These are phyloP conservation scores for Protonibea diacanthus DNA, from an alignment of 2,797 vertebrate species.

Conservation along the genomic window DNA sequence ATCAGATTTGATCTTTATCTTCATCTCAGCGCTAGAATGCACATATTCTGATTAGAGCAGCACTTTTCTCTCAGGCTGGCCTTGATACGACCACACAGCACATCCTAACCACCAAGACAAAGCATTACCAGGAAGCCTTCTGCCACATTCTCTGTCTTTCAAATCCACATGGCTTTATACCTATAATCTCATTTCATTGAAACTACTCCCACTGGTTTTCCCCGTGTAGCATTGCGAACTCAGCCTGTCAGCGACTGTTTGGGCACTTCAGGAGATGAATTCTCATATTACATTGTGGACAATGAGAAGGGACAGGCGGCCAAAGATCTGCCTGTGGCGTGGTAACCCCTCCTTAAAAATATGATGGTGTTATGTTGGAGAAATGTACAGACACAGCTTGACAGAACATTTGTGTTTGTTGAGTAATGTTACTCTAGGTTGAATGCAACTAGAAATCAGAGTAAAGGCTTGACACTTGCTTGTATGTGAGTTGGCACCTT, in stretches of 20 bases:
- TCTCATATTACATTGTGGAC: constrained; percentile 30
- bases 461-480: neutral
- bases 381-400: constrained; percentile 20
- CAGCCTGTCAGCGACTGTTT: constrained; percentile 39
- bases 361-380: neutral
- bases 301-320: constrained; percentile 20
- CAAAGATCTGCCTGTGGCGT: constrained; percentile 46
- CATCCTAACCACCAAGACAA: constrained; percentile 31
- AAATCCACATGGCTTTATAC: constrained; percentile 39
- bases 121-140: constrained; percentile 28
- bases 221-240: constrained; percentile 24
- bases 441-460: neutral
- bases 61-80: constrained; percentile 43
- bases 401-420: constrained; percentile 14
- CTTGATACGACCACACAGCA: constrained; percentile 54
- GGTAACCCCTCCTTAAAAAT: constrained; percentile 14
- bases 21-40: constrained; percentile 10
- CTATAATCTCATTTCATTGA: constrained; percentile 45
- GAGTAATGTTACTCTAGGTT: neutral
- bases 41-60: constrained; percentile 37
- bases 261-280: constrained; percentile 35
- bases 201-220: constrained; percentile 46
- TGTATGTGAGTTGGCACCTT: constrained; percentile 2
- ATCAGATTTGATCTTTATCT: constrained; percentile 64
- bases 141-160: constrained; percentile 40